Percentiles rank a stretch among this genome's conserved stretches.
phyloP scores from a whole-genome alignment of 2,113 vertebrate species.

The Anarhynchus alexandrinus region DNA sequence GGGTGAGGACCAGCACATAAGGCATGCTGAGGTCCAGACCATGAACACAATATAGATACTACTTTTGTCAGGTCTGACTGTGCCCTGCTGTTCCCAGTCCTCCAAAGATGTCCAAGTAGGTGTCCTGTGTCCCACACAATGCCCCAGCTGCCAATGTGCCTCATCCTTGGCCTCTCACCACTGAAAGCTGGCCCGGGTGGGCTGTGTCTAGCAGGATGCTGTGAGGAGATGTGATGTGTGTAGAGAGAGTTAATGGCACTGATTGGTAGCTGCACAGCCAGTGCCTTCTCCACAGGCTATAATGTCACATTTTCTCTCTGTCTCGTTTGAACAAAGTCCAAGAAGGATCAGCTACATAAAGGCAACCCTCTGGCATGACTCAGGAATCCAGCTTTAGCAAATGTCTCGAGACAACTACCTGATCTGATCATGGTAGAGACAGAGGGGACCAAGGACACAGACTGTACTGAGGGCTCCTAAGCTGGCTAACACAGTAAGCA shows the following conservation, averaged over 20 bases:
- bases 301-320: not conserved
- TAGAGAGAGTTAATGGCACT: not conserved
- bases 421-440: not conserved
- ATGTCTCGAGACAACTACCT: not conserved
- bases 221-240: not conserved
- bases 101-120: not conserved
- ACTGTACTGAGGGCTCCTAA: not conserved
- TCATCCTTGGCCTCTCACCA: not conserved
- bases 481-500: not conserved
- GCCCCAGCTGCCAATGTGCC: not conserved
- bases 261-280: too few relatives aligned
- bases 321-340: not conserved
- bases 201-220: not conserved
- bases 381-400: not conserved
- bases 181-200: not conserved
- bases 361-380: not conserved
- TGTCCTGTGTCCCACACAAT: not conserved
- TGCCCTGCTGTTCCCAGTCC: not conserved
- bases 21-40: not conserved
- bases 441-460: not conserved
- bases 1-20: not conserved
- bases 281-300: not conserved
- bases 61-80: not conserved
- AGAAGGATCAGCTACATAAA: not conserved
- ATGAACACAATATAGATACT: not conserved